Evolutionary conservation across 2,797 vertebrate species (phyloP).

Genomic region (Sus cebifrons): DNA sequence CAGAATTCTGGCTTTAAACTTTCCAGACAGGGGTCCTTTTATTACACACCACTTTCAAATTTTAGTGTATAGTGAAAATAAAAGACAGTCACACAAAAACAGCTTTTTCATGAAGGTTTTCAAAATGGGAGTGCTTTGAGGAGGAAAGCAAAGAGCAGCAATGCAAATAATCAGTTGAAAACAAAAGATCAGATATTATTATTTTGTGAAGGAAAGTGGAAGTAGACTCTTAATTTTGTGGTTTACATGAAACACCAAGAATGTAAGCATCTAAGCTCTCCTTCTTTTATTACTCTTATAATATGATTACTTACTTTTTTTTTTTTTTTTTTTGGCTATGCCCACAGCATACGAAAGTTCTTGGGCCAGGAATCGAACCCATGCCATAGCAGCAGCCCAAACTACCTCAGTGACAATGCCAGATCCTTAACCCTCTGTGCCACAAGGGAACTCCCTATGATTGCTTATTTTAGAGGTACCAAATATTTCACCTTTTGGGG

Average conservation of each 20-base stretch:
- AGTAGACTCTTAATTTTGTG: not conserved
- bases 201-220: not conserved
- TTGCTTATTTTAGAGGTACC: not conserved
- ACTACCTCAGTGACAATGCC: too few relatives aligned
- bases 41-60: not conserved
- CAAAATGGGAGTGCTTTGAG: not conserved
- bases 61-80: not conserved
- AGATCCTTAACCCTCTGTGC: too few relatives aligned
- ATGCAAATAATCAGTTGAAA: not conserved
- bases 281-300: not conserved
- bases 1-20: not conserved
- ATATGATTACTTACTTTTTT: not conserved
- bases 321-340: too few relatives aligned
- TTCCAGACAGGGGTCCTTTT: not conserved
- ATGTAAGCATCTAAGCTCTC: not conserved
- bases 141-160: not conserved
- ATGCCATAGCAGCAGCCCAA: too few relatives aligned
- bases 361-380: too few relatives aligned
- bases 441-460: too few relatives aligned
- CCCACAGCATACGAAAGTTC: too few relatives aligned
- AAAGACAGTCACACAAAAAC: not conserved
- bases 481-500: not conserved
- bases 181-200: not conserved
- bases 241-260: not conserved
- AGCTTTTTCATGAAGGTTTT: slow-evolving; percentile 4